phyloP scores from a whole-genome alignment of 1,140 invertebrate genomes.

The Dinoponera quadriceps region DNA sequence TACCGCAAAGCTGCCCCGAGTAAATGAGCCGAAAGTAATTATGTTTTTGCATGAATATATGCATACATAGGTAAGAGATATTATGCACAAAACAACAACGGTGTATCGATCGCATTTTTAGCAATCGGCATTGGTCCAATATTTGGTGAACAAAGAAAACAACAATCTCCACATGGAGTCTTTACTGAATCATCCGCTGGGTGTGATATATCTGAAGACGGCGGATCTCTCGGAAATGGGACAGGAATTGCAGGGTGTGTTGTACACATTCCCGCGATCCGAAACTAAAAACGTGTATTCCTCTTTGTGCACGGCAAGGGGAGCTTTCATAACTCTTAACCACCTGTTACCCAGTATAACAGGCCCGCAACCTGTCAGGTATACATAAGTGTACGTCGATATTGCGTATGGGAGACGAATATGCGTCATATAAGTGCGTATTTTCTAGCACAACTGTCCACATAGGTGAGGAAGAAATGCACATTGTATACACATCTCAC shows the following conservation, averaged over 20 bases:
- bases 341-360: constrained; percentile 89
- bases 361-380: constrained; percentile 86
- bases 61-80: neutral
- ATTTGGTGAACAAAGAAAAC: constrained; percentile 85
- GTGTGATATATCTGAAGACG: constrained; percentile 88
- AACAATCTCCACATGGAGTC: constrained; percentile 85
- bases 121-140: constrained; percentile 86
- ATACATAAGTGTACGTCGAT: constrained; percentile 52
- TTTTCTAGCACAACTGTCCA: constrained; percentile 86
- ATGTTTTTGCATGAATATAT: constrained; percentile 20
- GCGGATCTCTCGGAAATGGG: constrained; percentile 87
- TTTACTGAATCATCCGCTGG: constrained; percentile 87
- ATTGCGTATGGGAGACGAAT: constrained; percentile 52
- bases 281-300: constrained; percentile 86
- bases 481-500: constrained; percentile 87
- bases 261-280: constrained; percentile 89
- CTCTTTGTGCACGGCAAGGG: constrained; percentile 87
- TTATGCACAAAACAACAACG: neutral
- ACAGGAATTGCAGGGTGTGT: constrained; percentile 88
- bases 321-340: constrained; percentile 89
- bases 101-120: constrained; percentile 66
- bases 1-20: constrained; percentile 81
- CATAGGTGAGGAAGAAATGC: constrained; percentile 85
- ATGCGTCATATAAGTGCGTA: constrained; percentile 45
- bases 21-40: constrained; percentile 78